Percentiles rank a stretch among this genome's conserved stretches.
phyloP scores from a whole-genome alignment of 2,113 vertebrate genomes.

The Arothron firmamentum region DNA sequence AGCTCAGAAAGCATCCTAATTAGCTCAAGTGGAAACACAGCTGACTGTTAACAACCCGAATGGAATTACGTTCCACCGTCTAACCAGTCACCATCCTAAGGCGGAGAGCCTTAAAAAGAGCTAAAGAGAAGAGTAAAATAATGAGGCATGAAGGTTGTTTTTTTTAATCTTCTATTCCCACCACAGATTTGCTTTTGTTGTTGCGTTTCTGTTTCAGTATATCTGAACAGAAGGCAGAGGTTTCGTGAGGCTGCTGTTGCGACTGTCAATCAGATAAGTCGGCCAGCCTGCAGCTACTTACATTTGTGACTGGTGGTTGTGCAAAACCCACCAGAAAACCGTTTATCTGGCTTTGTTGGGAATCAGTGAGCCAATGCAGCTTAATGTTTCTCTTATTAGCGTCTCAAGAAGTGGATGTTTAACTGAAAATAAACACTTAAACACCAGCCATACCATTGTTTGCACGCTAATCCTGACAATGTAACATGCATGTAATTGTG shows the following conservation, averaged over 20 bases:
- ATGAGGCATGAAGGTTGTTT: conserved; percentile 44
- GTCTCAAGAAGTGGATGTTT: no score
- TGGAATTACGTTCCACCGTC: conserved; percentile 1
- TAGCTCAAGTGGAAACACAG: background rate
- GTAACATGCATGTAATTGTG: no score
- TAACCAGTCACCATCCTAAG: conserved; percentile 8
- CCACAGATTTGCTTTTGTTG: conserved; percentile 12
- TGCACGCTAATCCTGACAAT: no score
- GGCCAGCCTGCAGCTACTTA: background rate
- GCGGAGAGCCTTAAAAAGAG: background rate
- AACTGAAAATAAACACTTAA: no score
- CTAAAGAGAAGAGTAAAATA: conserved; percentile 46
- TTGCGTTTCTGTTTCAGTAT: background rate
- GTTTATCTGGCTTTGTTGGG: no score
- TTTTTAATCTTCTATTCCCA: conserved; percentile 26
- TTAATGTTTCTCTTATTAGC: no score
- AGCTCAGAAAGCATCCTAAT: background rate
- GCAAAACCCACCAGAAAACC: no score
- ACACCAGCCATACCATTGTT: no score
- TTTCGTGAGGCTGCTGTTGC: background rate
- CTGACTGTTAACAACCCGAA: background rate
- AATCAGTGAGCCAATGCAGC: no score
- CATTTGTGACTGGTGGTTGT: background rate
- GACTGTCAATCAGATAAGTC: no score
- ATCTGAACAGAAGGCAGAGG: background rate